A percentile compares a stretch with the other conserved stretches of the same genome.
These are phyloP conservation scores for Ptychadena robeensis DNA, from an alignment of 2,797 vertebrate species.

Conservation along the genomic window DNA sequence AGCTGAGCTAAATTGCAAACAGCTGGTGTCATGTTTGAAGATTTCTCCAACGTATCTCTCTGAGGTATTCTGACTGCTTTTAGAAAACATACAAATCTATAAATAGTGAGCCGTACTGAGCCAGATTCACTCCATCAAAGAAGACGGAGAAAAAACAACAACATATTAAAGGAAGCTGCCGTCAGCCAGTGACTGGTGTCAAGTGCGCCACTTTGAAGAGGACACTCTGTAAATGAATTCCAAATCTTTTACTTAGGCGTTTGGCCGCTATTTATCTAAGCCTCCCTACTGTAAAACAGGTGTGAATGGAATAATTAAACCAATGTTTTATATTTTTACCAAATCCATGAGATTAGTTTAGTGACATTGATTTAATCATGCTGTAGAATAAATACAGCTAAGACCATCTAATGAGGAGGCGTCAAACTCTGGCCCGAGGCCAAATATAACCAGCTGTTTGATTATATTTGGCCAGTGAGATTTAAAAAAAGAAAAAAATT, in stretches of 20 bases:
- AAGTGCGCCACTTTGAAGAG: constrained; percentile 23
- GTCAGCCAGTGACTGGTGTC: constrained; percentile 31
- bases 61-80: constrained; percentile 67
- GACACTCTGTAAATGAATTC: constrained; percentile 33
- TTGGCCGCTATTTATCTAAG: constrained; percentile 11
- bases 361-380: no score
- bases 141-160: constrained; percentile 47
- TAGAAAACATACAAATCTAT: constrained; percentile 65
- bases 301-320: background rate
- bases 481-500: no score
- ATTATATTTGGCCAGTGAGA: no score
- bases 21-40: constrained; percentile 67
- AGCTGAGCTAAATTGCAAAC: constrained; percentile 70
- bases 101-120: constrained; percentile 9
- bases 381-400: no score
- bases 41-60: constrained; percentile 67
- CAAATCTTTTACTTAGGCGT: constrained; percentile 32
- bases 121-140: constrained; percentile 53
- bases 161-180: constrained; percentile 46
- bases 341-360: background rate
- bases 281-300: constrained; percentile 8
- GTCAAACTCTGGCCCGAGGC: no score
- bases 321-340: background rate
- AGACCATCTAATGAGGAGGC: no score
- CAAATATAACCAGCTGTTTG: no score